Evolutionary conservation across 2,888 invertebrate genomes (phyloP), one percentile per base, ranked within the genome.

Genomic region (Slavum lentiscoides): DNA sequence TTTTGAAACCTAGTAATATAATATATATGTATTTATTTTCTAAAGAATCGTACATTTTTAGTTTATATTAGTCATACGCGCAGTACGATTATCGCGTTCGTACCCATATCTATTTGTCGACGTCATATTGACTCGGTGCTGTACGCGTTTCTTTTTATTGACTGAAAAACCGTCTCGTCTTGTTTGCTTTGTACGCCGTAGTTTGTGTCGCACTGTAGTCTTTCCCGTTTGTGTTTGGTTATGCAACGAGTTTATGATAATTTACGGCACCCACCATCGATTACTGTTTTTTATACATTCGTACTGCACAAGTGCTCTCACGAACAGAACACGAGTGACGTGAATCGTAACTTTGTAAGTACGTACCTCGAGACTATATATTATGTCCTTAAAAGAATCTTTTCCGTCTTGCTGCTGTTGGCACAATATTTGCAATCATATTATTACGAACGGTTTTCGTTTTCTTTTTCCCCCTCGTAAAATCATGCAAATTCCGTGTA

Each of bases 221-320:
- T 30, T 30, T 66, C 58, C 19, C 55, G 39, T 67, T 43, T 75
- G 66, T 58, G 1, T 30, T 1, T 66, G 66, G 66, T 66, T 58
- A 67, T 58, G 55, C 67, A 75, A 59, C 17, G 23, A 30, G 23
- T 17, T 75, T 75, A 75, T 67, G 75, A 75, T 67, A 67, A 75
- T 75, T 75, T 67, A 58, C 58, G 43, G 43, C 67, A 59, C 43
- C 39, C 67, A 59, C 43, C 39, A 23, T 75, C 75, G 59, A 75
- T 67, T 67, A 67, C 30, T 30, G 4, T 30, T n/a, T n/a, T 67
- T 59, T 59, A 58, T 75, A 23, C 19, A 75, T 11, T 7, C 43
- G 30, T 15, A 19, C 61, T 55, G 55, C 23, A 11, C 17, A 49
- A 11, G 49, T 1, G 11, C 9, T 49, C 9, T 49, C 49, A 13